Percentiles rank a stretch among this genome's conserved stretches.
phyloP scores from a whole-genome alignment of 2,888 invertebrate genomes.

The Scaptomyza reducta region DNA sequence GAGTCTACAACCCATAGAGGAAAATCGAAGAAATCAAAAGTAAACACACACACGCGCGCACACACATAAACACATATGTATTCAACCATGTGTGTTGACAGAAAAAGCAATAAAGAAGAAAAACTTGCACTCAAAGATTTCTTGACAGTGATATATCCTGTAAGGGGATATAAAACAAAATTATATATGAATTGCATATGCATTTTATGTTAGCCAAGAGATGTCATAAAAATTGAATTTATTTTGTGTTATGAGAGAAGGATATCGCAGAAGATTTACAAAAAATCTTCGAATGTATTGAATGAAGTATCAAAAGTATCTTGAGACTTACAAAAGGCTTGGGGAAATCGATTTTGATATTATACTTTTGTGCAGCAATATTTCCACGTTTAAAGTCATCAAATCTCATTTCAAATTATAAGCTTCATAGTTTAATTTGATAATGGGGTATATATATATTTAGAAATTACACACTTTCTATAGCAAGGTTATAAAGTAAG shows the following conservation, averaged over 20 bases:
- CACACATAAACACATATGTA: conserved; percentile 1
- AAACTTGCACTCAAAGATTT: neutral
- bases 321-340: neutral
- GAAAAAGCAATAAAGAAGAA: conserved; percentile 24
- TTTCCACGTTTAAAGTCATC: too few relatives aligned
- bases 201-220: conserved; percentile 1
- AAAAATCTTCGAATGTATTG: neutral
- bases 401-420: too few relatives aligned
- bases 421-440: neutral
- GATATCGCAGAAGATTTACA: neutral
- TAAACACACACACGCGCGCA: conserved; percentile 50
- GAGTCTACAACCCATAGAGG: conserved; percentile 36
- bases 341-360: neutral
- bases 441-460: neutral
- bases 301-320: neutral
- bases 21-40: conserved; percentile 73
- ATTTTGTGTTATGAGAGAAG: neutral
- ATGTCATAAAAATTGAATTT: conserved; percentile 1
- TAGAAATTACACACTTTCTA: neutral
- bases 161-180: conserved; percentile 1
- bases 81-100: conserved; percentile 21
- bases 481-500: neutral
- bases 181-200: conserved; percentile 1
- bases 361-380: too few relatives aligned
- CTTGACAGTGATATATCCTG: conserved; percentile 29